Evolutionary conservation across 1,140 invertebrate species (phyloP), one percentile per base, ranked within the genome.

Genomic region (Myzus persicae): DNA sequence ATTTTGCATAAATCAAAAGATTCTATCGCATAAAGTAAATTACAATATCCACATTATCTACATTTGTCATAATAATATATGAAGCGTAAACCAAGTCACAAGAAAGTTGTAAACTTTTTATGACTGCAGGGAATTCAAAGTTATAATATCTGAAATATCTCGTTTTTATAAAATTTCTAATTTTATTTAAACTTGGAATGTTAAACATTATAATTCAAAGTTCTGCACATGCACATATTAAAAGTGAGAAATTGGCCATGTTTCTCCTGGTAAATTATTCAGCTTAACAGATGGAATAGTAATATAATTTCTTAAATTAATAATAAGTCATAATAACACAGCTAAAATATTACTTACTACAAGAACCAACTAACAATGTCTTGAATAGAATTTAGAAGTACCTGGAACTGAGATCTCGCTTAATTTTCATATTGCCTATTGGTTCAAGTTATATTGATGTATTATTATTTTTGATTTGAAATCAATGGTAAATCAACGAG

Each of bases 1-100:
- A n/a, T 90, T 90, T 90, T 42, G 54, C 89, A 90, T 90, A 90
- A 90, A 90, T 90, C 89, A 90, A 59, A 90, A 90, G 40, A 67
- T 90, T 90, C 38, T 67, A 90, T 67, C 89, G 54, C 89, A 67
- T 42, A 90, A 67, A 42, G 38, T 90, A 46, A 40, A 40, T 90
- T 40, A 31, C 26, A 59, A 67, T 59, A 67, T 67, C 54, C 26
- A 59, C 51, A 90, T 67, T 90, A 67, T 59, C 51, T 67, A 59
- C 46, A 40, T 89, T 89, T 89, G 48, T 89, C 36, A 89, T 89
- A 67, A 42, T 51, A 76, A 76, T 67, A 90, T 67, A 42, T 38
- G 42, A 90, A 54, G 24, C 40, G 9, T 90, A 90, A 90, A 89
- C n/a, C 26, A 90, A 42, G 38, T 90, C 26, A 42, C 59, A 67